Evolutionary conservation across 1,140 invertebrate genomes (phyloP), one percentile per base, ranked within the genome.

Genomic region (Ceratitis capitata): DNA sequence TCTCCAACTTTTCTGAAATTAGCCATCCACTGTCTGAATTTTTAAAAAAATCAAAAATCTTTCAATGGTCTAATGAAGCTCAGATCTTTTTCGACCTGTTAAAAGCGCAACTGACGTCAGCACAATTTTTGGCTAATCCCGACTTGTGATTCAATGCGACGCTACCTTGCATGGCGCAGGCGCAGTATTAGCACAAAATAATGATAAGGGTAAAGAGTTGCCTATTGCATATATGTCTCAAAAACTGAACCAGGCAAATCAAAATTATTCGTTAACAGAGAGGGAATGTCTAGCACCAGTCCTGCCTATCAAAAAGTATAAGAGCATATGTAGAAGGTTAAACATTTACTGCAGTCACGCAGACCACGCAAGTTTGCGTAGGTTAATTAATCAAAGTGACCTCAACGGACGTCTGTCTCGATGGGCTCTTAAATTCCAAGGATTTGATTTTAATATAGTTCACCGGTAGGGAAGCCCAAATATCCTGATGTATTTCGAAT

Each of bases 91-190:
- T 61, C 16, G 16, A 83, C n/a, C 7, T 32, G 14, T 16, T 83
- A 53, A 83, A 83, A 35, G 5, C 35, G 3, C 51, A 32, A 61
- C 49, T 84, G n/a, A 84, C 83, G 5, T 39, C 16, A 16, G 83
- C 83, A 14, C 83, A 51, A 16, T 32, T 84, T 61, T 56, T 84
- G 12, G 83, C 39, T 5, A 53, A 84, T 61, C 83, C 83, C 3
- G 49, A 84, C 7, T 84, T 84, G 56, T 56, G 7, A 58, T 84
- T 4, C 83, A 84, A 61, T 84, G 83, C n/a, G 53, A 84, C 42
- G 83, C 83, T 5, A 39, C 51, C 3, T 35, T 35, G 19, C 12
- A 39, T 35, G 83, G 83, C 1, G 29, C 58, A 39, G 83, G 83
- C 16, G 83, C 83, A 1, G 83, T 84, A 4, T 14, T 84, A 7